Percentiles rank a stretch among this genome's conserved stretches.
Evolutionary conservation across 2,113 vertebrate species (phyloP).

Genomic region (Myanophis thanlyinensis): DNA sequence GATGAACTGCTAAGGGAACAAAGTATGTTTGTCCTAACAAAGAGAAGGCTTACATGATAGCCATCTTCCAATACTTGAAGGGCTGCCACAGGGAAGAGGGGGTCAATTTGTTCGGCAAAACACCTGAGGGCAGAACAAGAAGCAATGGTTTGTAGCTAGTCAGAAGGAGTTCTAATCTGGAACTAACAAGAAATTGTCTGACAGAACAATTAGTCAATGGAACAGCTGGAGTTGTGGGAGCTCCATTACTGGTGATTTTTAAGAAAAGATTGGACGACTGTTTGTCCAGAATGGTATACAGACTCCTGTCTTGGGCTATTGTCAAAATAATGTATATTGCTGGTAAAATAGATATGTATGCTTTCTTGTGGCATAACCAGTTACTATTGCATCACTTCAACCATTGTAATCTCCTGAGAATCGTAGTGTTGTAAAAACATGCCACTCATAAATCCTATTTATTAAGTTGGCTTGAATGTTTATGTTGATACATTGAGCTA

Average conservation of each 20-base stretch:
- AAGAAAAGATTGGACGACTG: not conserved
- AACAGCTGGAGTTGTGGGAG: not conserved
- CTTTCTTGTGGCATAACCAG: not conserved
- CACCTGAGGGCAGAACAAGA: not conserved
- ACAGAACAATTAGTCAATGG: not conserved
- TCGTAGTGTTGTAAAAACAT: not conserved
- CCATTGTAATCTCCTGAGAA: not conserved
- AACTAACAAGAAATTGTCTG: not conserved
- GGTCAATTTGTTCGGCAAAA: not conserved
- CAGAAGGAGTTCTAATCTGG: not conserved
- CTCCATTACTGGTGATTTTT: too few species aligned
- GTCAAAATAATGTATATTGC: not conserved
- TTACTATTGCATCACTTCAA: not conserved
- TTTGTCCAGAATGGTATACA: not conserved
- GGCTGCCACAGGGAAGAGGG: not conserved
- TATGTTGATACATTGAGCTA: not conserved
- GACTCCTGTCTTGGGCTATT: not conserved
- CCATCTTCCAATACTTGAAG: not conserved
- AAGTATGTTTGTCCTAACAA: not conserved
- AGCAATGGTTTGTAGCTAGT: not conserved
- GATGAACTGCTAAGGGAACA: not conserved
- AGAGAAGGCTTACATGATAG: not conserved
- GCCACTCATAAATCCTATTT: not conserved
- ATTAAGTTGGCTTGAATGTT: not conserved
- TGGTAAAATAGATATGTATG: not conserved